Conservation (phyloP, 2,888 invertebrate species). For the Allolobophora icterica region DNA sequence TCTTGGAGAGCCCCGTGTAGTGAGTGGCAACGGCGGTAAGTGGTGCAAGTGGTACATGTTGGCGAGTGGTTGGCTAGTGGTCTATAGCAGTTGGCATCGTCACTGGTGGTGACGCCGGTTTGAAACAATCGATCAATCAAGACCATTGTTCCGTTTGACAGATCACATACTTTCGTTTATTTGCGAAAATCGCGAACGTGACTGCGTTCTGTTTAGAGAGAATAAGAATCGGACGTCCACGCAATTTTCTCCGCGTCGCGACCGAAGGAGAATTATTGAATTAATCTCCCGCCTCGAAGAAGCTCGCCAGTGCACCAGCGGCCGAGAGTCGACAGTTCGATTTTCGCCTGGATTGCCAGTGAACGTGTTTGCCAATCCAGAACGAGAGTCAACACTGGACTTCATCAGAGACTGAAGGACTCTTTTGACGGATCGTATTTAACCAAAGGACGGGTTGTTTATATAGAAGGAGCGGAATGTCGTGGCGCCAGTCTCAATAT, state of each 20-base stretch:
- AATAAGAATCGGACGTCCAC: neutral
- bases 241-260: neutral
- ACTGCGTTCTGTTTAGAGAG: neutral
- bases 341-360: neutral
- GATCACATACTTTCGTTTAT: neutral
- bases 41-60: neutral
- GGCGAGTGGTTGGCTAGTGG: neutral
- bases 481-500: neutral
- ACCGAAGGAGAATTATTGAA: neutral
- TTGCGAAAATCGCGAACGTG: neutral
- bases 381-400: neutral
- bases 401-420: neutral
- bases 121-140: neutral
- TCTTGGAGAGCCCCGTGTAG: neutral
- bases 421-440: conserved; percentile 17
- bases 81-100: neutral
- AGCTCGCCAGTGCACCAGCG: neutral
- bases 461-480: neutral
- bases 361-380: neutral
- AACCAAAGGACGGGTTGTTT: neutral
- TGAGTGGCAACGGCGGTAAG: neutral
- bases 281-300: neutral
- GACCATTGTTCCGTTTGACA: neutral
- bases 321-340: neutral
- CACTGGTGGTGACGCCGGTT: neutral